Evolutionary conservation across 2,797 vertebrate genomes (phyloP), one percentile per base, ranked within the genome.

Genomic region (Knipowitschia caucasica): DNA sequence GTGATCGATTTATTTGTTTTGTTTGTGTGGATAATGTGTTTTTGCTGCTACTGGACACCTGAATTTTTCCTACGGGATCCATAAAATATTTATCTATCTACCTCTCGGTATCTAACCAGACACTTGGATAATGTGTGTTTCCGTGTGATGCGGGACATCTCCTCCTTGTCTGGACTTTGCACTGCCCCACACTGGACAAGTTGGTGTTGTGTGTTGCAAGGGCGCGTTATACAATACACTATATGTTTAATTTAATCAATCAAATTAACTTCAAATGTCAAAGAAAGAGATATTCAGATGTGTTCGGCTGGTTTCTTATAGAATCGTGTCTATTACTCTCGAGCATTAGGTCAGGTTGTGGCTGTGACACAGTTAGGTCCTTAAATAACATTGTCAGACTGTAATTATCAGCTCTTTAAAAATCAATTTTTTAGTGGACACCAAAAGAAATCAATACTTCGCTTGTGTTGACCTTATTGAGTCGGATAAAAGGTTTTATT

Each of bases 371-470:
- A 83, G 84, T 80, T 73, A 71, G 77, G 72, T 81, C 78, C 62
- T 81, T 77, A 47, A 78, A 82, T 77, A 76, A 75, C 71, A 76
- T 75, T 81, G 77, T 77, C 72, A 75, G 80, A 78, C 78, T 72
- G 82, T 89, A 90, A 90, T 89, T 86, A 91, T 90, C 85, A 81
- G 83, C 85, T 85, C 83, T 87, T 90, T 86, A 86, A 89, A 88
- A 90, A 88, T 86, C 87, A 67, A 88, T 89, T 81, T 81, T 83
- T 88, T 82, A 79, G 74, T 80, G 67, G 83, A 89, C 84, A 87
- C 77, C 71, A 80, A 89, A 86, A 80, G 76, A 82, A 89, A 90
- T 91, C 89, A 73, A 91, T 92, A 89, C 70, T 86, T 86, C 81
- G 87, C 90, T 87, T 83, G 57, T 81, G 78, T 81, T 80, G 86